Evolutionary conservation across 2,113 vertebrate species (phyloP).

Genomic region (Thalassoma bifasciatum): DNA sequence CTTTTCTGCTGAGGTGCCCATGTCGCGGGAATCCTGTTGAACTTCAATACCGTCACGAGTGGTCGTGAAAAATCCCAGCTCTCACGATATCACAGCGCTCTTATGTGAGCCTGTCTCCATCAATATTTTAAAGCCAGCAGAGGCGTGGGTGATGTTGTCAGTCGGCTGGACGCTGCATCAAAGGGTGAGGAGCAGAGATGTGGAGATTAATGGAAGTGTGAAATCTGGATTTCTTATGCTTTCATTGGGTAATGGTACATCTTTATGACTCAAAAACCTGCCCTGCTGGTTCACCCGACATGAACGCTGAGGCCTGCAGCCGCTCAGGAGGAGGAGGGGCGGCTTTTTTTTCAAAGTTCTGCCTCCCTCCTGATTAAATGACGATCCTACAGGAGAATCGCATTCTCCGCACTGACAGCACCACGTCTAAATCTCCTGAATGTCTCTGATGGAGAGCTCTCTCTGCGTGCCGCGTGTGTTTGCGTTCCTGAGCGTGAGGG

Average conservation of each 20-base stretch:
- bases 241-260: conserved; percentile 29
- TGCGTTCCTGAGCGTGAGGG: conserved; percentile 40
- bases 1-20: conserved; percentile 45
- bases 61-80: conserved; percentile 47
- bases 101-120: conserved; percentile 33
- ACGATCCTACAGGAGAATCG: not conserved
- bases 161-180: conserved; percentile 25
- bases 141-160: conserved; percentile 23
- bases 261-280: not conserved
- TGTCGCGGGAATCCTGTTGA: conserved; percentile 74
- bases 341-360: not conserved
- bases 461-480: conserved; percentile 4
- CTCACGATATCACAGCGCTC: conserved; percentile 14
- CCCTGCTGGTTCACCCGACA: not conserved
- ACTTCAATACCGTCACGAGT: conserved; percentile 42
- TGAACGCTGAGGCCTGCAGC: not conserved
- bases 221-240: conserved; percentile 28
- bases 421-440: conserved; percentile 6
- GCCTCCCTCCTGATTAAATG: conserved; percentile 4
- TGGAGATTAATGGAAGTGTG: conserved; percentile 20
- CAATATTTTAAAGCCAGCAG: conserved; percentile 47
- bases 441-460: conserved; percentile 5
- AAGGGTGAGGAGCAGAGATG: conserved; percentile 51
- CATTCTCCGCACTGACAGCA: not conserved
- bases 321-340: not conserved